A percentile compares a stretch with the other conserved stretches of the same genome.
Conservation (phyloP, 1,140 invertebrate genomes). For the Proctacanthus coquilletti region DNA sequence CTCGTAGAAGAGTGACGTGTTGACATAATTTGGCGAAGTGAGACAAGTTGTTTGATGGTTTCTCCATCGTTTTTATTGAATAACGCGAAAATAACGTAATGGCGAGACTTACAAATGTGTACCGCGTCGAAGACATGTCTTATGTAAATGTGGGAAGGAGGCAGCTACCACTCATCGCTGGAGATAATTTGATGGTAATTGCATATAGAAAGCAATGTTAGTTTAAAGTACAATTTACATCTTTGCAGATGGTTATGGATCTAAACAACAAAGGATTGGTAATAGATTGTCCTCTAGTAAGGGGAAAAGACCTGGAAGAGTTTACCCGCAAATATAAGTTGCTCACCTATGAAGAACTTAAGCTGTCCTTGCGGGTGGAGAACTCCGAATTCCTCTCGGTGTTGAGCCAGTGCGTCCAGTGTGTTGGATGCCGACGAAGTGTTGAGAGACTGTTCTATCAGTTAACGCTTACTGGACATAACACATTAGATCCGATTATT, state of each 20-base stretch:
- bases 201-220: neutral
- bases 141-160: slow-evolving; percentile 19
- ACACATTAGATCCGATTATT: slow-evolving; percentile 66
- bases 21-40: slow-evolving; percentile 1
- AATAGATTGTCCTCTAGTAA: slow-evolving; percentile 55
- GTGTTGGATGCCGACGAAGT: slow-evolving; percentile 79
- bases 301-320: slow-evolving; percentile 67
- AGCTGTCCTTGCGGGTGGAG: slow-evolving; percentile 65
- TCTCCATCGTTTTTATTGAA: neutral
- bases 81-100: slow-evolving; percentile 8
- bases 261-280: slow-evolving; percentile 64
- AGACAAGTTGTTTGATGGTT: neutral
- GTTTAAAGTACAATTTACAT: neutral
- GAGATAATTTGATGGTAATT: slow-evolving; percentile 24
- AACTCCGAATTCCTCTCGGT: slow-evolving; percentile 65
- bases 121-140: slow-evolving; percentile 22
- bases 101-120: slow-evolving; percentile 28
- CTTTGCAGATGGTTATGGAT: slow-evolving; percentile 78
- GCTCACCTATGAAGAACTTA: slow-evolving; percentile 61
- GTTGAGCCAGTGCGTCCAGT: slow-evolving; percentile 75
- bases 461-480: slow-evolving; percentile 61
- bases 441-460: slow-evolving; percentile 75
- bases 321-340: slow-evolving; percentile 65
- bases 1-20: neutral
- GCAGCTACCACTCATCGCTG: slow-evolving; percentile 24